These are phyloP conservation scores for Elysia crispata DNA, from an alignment of 2,888 invertebrate genomes.

Conservation along the genomic window DNA sequence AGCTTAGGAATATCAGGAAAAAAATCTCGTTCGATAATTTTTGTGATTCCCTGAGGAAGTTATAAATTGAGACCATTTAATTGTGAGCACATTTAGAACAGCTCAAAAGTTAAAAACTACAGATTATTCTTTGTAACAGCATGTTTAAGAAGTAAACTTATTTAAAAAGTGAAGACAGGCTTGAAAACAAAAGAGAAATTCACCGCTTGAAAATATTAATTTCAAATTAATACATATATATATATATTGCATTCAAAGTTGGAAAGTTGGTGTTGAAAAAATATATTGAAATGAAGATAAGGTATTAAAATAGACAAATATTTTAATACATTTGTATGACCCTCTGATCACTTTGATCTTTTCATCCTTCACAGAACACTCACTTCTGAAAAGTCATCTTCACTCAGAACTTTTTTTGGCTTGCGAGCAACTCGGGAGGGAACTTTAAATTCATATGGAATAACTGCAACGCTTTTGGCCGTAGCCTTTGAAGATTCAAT, in stretches of 20 bases:
- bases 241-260: background rate
- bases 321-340: background rate
- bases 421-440: conserved; percentile 27
- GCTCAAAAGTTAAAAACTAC: background rate
- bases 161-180: too few species aligned
- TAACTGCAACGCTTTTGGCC: conserved; percentile 31
- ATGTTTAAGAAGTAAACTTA: too few species aligned
- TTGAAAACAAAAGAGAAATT: too few species aligned
- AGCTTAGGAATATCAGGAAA: conserved; percentile 96
- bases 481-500: conserved; percentile 41
- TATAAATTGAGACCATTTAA: background rate
- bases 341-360: background rate
- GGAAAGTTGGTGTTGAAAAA: background rate
- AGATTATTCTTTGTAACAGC: too few species aligned
- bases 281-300: background rate
- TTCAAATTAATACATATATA: background rate
- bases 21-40: conserved; percentile 97
- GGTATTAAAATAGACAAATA: background rate
- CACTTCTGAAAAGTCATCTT: conserved; percentile 70
- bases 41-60: conserved; percentile 86
- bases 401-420: conserved; percentile 62
- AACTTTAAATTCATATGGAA: conserved; percentile 24
- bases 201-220: background rate
- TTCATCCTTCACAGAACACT: background rate
- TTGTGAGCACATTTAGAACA: too few species aligned